phyloP scores from a whole-genome alignment of 2,113 vertebrate species.

The Pteruthius melanotis region DNA sequence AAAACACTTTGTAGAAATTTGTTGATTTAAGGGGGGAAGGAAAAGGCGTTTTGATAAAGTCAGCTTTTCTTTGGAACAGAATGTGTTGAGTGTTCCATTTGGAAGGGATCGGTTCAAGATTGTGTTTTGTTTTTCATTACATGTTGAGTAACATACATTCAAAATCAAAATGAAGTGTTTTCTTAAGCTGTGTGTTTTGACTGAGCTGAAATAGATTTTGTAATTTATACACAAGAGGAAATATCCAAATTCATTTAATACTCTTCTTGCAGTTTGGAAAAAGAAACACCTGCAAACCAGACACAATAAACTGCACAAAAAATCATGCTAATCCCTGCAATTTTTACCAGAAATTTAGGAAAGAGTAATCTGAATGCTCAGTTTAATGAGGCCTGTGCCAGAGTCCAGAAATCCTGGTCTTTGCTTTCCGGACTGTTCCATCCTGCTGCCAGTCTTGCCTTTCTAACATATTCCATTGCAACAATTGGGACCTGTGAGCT shows the following conservation, averaged over 20 bases:
- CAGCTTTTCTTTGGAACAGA: conserved; percentile 63
- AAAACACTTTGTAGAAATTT: conserved; percentile 39
- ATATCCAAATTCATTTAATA: conserved; percentile 2
- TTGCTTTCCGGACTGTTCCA: not conserved
- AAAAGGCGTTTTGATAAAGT: conserved; percentile 37
- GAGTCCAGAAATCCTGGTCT: not conserved
- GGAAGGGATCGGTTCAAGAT: conserved; percentile 26
- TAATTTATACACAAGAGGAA: conserved; percentile 29
- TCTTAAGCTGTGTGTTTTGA: conserved; percentile 39
- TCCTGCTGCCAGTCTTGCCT: not conserved
- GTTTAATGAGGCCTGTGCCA: not conserved
- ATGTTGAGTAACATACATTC: conserved; percentile 56
- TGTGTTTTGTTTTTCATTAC: conserved; percentile 56
- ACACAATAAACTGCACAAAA: not conserved
- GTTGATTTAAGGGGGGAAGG: conserved; percentile 18
- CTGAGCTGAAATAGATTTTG: conserved; percentile 26
- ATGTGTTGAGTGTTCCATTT: conserved; percentile 22
- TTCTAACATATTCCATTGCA: not conserved
- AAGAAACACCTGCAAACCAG: not conserved
- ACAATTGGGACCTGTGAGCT: not conserved
- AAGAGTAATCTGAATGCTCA: not conserved
- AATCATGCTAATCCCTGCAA: not conserved
- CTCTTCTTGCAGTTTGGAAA: not conserved
- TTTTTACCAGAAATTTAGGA: not conserved
- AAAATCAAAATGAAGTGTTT: conserved; percentile 61